Percentiles rank a stretch among this genome's conserved stretches.
These are phyloP conservation scores for Corythucha ciliata DNA, from an alignment of 2,888 invertebrate genomes.

Conservation along the genomic window DNA sequence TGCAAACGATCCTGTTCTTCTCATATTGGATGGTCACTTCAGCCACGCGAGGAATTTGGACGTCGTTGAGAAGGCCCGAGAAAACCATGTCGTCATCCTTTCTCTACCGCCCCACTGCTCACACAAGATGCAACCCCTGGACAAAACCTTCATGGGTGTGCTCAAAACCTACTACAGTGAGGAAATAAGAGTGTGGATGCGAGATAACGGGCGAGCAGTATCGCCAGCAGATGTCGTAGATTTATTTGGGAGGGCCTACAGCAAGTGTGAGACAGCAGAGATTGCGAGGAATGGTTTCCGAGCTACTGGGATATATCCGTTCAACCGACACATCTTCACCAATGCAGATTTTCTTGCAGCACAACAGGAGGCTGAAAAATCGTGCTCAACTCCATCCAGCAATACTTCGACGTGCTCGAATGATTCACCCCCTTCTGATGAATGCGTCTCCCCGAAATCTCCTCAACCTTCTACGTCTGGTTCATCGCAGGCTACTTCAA, in stretches of 20 bases:
- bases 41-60: constrained; percentile 24
- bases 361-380: too few relatives aligned
- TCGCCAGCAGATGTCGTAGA: neutral
- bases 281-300: constrained; percentile 3
- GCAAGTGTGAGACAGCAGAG: constrained; percentile 3
- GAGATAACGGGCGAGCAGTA: neutral
- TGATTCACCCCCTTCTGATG: too few relatives aligned
- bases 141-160: constrained; percentile 7
- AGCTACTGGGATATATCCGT: constrained; percentile 15
- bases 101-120: constrained; percentile 29
- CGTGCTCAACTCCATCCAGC: too few relatives aligned
- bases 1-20: constrained; percentile 33
- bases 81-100: constrained; percentile 25
- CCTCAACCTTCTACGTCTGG: too few relatives aligned
- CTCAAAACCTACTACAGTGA: constrained; percentile 13
- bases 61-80: constrained; percentile 24
- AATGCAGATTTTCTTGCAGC: constrained; percentile 18
- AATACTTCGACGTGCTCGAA: too few relatives aligned
- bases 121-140: constrained; percentile 29
- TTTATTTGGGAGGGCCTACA: constrained; percentile 2
- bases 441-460: too few relatives aligned
- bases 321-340: constrained; percentile 13
- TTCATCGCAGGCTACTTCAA: too few relatives aligned
- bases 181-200: constrained; percentile 6
- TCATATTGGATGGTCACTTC: constrained; percentile 31